Percentiles rank a stretch among this genome's conserved stretches.
Evolutionary conservation across 1,140 invertebrate species (phyloP).

Genomic region (Monochamus saltuarius): DNA sequence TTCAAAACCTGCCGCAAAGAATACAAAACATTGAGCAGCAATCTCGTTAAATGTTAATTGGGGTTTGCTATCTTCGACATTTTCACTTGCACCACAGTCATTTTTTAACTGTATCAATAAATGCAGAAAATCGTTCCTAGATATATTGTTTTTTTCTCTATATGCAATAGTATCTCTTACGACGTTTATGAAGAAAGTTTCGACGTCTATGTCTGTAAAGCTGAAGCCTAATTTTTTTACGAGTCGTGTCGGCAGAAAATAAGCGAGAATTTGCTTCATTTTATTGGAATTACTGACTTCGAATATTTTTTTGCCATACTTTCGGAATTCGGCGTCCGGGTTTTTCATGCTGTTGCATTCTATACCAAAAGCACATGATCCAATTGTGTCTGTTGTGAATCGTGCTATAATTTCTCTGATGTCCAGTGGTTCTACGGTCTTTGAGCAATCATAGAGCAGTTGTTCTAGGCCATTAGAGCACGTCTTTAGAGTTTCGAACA

Average conservation of each 20-base stretch:
- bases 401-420: conserved; percentile 14
- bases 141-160: conserved; percentile 54
- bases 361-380: conserved; percentile 52
- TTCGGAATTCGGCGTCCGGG: conserved; percentile 53
- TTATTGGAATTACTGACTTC: not conserved
- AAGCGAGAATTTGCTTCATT: conserved; percentile 10
- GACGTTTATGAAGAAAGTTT: conserved; percentile 52
- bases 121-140: conserved; percentile 59
- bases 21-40: conserved; percentile 52
- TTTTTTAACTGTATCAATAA: conserved; percentile 57
- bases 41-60: conserved; percentile 29
- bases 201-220: conserved; percentile 1
- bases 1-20: conserved; percentile 59
- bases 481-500: conserved; percentile 44
- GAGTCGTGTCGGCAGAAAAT: not conserved
- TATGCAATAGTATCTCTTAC: conserved; percentile 29
- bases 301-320: conserved; percentile 33
- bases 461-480: conserved; percentile 41
- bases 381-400: conserved; percentile 31
- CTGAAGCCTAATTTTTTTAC: not conserved
- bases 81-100: conserved; percentile 46
- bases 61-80: conserved; percentile 39
- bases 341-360: conserved; percentile 43
- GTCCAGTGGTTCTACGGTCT: conserved; percentile 15
- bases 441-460: conserved; percentile 45